These are phyloP conservation scores for Amphipoea lucens DNA, from an alignment of 2,888 invertebrate genomes.

Conservation along the genomic window DNA sequence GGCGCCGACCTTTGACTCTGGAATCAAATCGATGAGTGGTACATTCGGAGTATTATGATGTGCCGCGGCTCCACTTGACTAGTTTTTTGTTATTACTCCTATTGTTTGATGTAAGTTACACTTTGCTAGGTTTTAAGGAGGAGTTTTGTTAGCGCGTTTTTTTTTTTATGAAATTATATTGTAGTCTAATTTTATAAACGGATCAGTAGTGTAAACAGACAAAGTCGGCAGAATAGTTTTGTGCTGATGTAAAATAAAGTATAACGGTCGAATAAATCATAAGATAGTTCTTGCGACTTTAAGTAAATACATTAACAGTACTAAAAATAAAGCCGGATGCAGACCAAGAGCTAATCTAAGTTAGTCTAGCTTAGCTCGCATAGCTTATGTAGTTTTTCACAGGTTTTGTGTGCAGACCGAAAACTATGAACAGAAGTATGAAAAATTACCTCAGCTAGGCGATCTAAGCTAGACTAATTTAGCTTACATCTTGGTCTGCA, in stretches of 20 bases:
- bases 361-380: too few species aligned
- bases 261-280: neutral
- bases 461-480: too few species aligned
- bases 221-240: neutral
- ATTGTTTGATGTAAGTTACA: conserved; percentile 87
- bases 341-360: too few species aligned
- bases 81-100: conserved; percentile 83
- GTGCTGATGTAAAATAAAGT: neutral
- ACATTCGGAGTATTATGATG: conserved; percentile 80
- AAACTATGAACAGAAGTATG: too few species aligned
- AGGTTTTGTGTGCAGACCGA: too few species aligned
- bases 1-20: conserved; percentile 75
- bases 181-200: neutral
- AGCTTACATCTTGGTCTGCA: too few species aligned
- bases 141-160: conserved; percentile 65
- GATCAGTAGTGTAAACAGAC: neutral
- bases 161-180: conserved; percentile 17
- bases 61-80: conserved; percentile 78
- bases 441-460: too few species aligned
- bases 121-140: conserved; percentile 74
- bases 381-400: too few species aligned
- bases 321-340: neutral
- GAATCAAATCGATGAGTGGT: conserved; percentile 83
- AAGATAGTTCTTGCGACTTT: neutral
- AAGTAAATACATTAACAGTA: neutral